Percentiles rank a stretch among this genome's conserved stretches.
phyloP scores from a whole-genome alignment of 2,797 vertebrate species.

The Rhodeus uyekii region DNA sequence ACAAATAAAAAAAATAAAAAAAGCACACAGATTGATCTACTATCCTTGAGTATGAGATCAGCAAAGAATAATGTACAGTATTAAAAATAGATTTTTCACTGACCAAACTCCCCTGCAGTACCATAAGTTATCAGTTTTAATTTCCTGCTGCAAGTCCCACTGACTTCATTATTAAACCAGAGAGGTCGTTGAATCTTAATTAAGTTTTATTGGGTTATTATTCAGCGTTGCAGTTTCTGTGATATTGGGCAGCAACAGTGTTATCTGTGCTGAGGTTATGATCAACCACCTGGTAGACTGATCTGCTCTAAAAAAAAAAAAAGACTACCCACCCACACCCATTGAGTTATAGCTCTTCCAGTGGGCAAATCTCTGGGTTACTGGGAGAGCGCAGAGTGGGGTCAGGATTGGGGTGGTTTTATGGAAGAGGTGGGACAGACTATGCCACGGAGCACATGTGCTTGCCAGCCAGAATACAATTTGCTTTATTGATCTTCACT shows the following conservation, averaged over 20 bases:
- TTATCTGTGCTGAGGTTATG: slow-evolving; percentile 51
- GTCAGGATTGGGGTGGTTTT: slow-evolving; percentile 20
- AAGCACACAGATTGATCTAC: background rate
- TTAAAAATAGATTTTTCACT: slow-evolving; percentile 55
- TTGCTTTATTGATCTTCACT: slow-evolving; percentile 73
- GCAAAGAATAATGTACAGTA: slow-evolving; percentile 38
- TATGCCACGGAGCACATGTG: background rate
- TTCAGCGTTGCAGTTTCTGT: slow-evolving; percentile 65
- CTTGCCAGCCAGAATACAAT: slow-evolving; percentile 67
- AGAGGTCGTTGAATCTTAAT: slow-evolving; percentile 74
- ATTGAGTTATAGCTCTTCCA: background rate
- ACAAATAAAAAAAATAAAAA: slow-evolving; percentile 34
- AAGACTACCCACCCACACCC: background rate
- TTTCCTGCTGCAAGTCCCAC: slow-evolving; percentile 66
- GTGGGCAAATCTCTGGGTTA: background rate
- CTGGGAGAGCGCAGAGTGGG: background rate
- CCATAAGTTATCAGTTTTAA: slow-evolving; percentile 63
- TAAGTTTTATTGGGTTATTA: slow-evolving; percentile 75
- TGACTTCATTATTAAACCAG: slow-evolving; percentile 70
- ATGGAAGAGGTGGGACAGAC: background rate
- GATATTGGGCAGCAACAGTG: slow-evolving; percentile 58
- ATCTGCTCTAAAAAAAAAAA: slow-evolving; percentile 25
- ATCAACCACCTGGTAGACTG: slow-evolving; percentile 54
- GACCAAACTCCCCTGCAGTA: slow-evolving; percentile 55
- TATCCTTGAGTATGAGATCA: slow-evolving; percentile 2